Percentiles rank a stretch among this genome's conserved stretches.
Conservation (phyloP, 30 jellyfish, hydroid and myxozoan species). For the Rhopilema esculentum region DNA sequence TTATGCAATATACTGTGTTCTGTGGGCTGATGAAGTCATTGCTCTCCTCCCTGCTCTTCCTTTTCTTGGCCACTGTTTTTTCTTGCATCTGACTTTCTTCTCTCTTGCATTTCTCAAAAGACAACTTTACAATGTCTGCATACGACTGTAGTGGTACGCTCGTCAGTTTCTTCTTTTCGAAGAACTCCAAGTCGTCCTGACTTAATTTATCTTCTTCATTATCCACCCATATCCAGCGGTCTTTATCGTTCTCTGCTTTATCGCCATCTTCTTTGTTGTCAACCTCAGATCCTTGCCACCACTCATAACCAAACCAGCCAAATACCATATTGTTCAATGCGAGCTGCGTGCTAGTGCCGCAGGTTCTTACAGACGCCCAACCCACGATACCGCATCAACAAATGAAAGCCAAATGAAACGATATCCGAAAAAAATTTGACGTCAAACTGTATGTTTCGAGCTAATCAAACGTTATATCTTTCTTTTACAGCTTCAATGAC, state of each 20-base stretch:
- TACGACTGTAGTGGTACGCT: slow-evolving; percentile 31
- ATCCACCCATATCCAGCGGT: slow-evolving; percentile 66
- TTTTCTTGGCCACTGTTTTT: neutral
- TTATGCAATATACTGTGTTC: neutral
- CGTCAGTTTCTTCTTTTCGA: slow-evolving; percentile 21
- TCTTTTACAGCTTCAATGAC: neutral
- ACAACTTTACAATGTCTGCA: slow-evolving; percentile 67
- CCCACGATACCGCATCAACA: neutral
- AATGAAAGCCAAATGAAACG: neutral
- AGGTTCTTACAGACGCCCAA: slow-evolving; percentile 29
- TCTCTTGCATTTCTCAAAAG: slow-evolving; percentile 41
- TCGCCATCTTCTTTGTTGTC: slow-evolving; percentile 1
- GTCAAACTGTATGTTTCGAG: neutral
- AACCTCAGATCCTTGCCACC: slow-evolving; percentile 28
- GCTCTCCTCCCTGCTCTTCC: neutral
- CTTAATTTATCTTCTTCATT: slow-evolving; percentile 25
- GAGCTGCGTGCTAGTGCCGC: neutral
- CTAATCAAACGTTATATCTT: neutral
- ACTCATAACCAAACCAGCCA: slow-evolving; percentile 71
- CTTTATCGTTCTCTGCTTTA: neutral
- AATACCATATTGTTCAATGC: neutral
- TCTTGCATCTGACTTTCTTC: neutral
- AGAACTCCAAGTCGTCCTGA: slow-evolving; percentile 56
- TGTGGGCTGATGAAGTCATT: slow-evolving; percentile 1
- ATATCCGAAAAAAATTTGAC: neutral